These are phyloP conservation scores for Hemicrepidius hirtus DNA, from an alignment of 2,888 invertebrate species.

Conservation along the genomic window DNA sequence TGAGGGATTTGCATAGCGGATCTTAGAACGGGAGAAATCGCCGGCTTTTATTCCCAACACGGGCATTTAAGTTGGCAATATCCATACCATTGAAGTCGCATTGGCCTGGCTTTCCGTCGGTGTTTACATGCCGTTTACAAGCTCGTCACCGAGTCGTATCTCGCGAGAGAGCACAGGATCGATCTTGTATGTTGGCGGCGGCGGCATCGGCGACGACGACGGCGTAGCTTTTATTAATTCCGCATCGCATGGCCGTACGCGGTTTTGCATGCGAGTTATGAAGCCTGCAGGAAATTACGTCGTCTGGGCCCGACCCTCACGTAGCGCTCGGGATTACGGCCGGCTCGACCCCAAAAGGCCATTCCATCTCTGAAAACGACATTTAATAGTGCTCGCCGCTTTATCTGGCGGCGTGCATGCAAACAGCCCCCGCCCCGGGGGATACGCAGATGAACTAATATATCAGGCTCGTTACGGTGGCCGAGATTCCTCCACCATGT, in stretches of 20 bases:
- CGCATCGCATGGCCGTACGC: slow-evolving; percentile 51
- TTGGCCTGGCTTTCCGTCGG: slow-evolving; percentile 52
- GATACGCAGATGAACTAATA: slow-evolving; percentile 75
- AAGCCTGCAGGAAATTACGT: slow-evolving; percentile 62
- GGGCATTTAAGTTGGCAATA: slow-evolving; percentile 61
- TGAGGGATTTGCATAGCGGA: slow-evolving; percentile 61
- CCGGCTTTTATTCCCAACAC: slow-evolving; percentile 57
- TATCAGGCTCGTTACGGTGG: slow-evolving; percentile 71
- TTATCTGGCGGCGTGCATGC: slow-evolving; percentile 70
- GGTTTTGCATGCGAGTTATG: slow-evolving; percentile 57
- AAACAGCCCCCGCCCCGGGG: slow-evolving; percentile 74
- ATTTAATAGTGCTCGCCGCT: slow-evolving; percentile 66
- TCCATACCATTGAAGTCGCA: slow-evolving; percentile 58
- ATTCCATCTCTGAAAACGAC: slow-evolving; percentile 64
- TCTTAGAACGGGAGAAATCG: slow-evolving; percentile 57
- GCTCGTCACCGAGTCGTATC: slow-evolving; percentile 47
- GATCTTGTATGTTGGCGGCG: slow-evolving; percentile 20
- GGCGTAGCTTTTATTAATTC: slow-evolving; percentile 52
- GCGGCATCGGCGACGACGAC: slow-evolving; percentile 29
- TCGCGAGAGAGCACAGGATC: slow-evolving; percentile 29
- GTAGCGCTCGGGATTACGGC: slow-evolving; percentile 62
- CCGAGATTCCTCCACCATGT: slow-evolving; percentile 20
- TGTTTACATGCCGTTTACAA: slow-evolving; percentile 64
- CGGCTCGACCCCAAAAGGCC: slow-evolving; percentile 62
- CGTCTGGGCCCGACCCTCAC: slow-evolving; percentile 63